Evolutionary conservation across 1,140 invertebrate genomes (phyloP).

Genomic region (Heliothis subflexa): DNA sequence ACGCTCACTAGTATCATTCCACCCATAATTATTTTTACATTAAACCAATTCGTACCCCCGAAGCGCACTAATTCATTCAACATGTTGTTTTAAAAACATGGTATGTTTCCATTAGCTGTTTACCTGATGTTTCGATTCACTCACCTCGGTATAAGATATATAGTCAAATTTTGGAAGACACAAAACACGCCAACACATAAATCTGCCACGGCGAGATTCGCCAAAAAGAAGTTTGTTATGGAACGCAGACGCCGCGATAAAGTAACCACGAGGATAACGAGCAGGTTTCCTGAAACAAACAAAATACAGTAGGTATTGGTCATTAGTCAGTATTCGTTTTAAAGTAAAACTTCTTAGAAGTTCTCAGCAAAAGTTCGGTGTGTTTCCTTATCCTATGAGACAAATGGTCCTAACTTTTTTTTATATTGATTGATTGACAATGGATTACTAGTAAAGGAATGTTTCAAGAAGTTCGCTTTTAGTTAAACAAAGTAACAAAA

Average conservation of each 20-base stretch:
- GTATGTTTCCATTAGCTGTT: constrained; percentile 24
- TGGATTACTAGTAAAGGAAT: too few relatives aligned
- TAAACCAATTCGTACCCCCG: not conserved
- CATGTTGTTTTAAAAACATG: constrained; percentile 17
- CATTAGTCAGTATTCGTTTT: not conserved
- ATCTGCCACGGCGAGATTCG: constrained; percentile 93
- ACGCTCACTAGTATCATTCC: too few relatives aligned
- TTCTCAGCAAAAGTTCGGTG: too few relatives aligned
- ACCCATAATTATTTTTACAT: constrained; percentile 15
- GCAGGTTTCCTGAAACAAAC: constrained; percentile 90
- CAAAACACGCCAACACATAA: constrained; percentile 95
- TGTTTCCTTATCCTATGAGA: too few relatives aligned
- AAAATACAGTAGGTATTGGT: not conserved
- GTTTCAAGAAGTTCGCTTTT: too few relatives aligned
- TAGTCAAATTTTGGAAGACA: constrained; percentile 93
- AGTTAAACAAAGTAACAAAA: too few relatives aligned
- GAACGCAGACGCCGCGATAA: constrained; percentile 91
- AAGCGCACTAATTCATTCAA: constrained; percentile 27
- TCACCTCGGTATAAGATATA: constrained; percentile 91
- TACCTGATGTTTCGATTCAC: constrained; percentile 50
- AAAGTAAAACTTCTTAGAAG: too few relatives aligned
- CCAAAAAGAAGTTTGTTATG: constrained; percentile 94
- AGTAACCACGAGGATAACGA: constrained; percentile 93
- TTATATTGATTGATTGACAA: too few relatives aligned
- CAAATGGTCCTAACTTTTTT: too few relatives aligned